phyloP scores from a whole-genome alignment of 2,888 invertebrate genomes.

The Pheosia gnoma region DNA sequence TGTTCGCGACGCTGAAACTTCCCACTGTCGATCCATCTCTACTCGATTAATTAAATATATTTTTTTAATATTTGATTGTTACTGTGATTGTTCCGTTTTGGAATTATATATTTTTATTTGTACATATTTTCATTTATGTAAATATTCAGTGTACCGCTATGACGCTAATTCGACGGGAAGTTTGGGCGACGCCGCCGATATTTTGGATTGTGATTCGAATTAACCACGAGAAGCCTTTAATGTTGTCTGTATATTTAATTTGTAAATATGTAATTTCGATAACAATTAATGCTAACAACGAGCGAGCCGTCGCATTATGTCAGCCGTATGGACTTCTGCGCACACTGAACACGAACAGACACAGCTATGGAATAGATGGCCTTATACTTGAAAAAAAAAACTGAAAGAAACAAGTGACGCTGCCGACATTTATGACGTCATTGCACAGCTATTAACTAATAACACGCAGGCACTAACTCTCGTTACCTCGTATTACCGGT shows the following conservation, averaged over 20 bases:
- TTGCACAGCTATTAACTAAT: not conserved
- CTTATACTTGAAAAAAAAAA: slow-evolving; percentile 16
- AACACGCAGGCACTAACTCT: not conserved
- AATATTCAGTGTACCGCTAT: slow-evolving; percentile 44
- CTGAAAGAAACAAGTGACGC: not conserved
- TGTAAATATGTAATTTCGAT: slow-evolving; percentile 79
- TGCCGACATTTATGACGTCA: not conserved
- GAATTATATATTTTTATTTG: slow-evolving; percentile 55
- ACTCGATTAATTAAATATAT: slow-evolving; percentile 20
- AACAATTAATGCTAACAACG: slow-evolving; percentile 76
- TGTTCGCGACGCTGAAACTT: slow-evolving; percentile 56
- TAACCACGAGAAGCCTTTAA: slow-evolving; percentile 69
- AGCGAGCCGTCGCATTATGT: slow-evolving; percentile 69
- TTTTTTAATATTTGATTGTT: slow-evolving; percentile 36
- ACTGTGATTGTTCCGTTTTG: slow-evolving; percentile 40
- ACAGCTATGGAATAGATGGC: slow-evolving; percentile 32
- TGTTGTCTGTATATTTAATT: slow-evolving; percentile 71
- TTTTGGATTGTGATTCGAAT: slow-evolving; percentile 64
- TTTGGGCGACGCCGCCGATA: slow-evolving; percentile 55
- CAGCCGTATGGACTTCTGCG: slow-evolving; percentile 79
- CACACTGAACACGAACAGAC: slow-evolving; percentile 54
- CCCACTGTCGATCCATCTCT: slow-evolving; percentile 34
- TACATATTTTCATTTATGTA: slow-evolving; percentile 58
- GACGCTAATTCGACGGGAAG: slow-evolving; percentile 43
- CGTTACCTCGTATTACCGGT: not conserved